phyloP scores from a whole-genome alignment of 2,888 invertebrate species.

The Drosophila pseudotalamancana region DNA sequence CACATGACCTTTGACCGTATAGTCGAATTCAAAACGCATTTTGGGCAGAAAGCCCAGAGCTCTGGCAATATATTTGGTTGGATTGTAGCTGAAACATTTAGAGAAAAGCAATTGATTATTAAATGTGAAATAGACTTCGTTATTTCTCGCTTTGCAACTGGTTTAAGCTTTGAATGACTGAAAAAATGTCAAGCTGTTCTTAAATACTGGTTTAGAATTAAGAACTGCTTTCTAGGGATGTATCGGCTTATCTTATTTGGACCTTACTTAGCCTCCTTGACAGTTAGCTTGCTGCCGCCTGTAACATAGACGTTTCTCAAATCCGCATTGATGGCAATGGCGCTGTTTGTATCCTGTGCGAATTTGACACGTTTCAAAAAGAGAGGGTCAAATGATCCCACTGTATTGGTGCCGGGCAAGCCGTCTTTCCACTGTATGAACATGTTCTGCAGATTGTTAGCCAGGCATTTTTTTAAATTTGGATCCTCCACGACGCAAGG shows the following conservation, averaged over 20 bases:
- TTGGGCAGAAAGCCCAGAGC: slow-evolving; percentile 85
- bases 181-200: too few relatives aligned
- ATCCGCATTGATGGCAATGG: slow-evolving; percentile 87
- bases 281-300: slow-evolving; percentile 87
- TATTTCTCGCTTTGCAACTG: too few relatives aligned
- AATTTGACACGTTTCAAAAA: slow-evolving; percentile 59
- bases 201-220: too few relatives aligned
- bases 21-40: slow-evolving; percentile 88
- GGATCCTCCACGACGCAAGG: slow-evolving; percentile 50
- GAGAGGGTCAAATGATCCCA: slow-evolving; percentile 63
- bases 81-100: slow-evolving; percentile 39
- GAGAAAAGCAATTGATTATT: slow-evolving; percentile 28
- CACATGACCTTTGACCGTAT: slow-evolving; percentile 88
- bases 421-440: slow-evolving; percentile 64
- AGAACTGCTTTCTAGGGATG: too few relatives aligned
- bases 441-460: slow-evolving; percentile 43
- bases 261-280: slow-evolving; percentile 86
- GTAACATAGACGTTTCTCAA: slow-evolving; percentile 87
- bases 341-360: slow-evolving; percentile 31
- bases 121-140: too few relatives aligned
- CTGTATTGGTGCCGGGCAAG: slow-evolving; percentile 58
- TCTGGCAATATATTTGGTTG: slow-evolving; percentile 23
- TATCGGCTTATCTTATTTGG: too few relatives aligned
- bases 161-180: too few relatives aligned
- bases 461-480: slow-evolving; percentile 42